Conservation (phyloP, 1,140 invertebrate species). For the Caenorhabditis brenneri region DNA sequence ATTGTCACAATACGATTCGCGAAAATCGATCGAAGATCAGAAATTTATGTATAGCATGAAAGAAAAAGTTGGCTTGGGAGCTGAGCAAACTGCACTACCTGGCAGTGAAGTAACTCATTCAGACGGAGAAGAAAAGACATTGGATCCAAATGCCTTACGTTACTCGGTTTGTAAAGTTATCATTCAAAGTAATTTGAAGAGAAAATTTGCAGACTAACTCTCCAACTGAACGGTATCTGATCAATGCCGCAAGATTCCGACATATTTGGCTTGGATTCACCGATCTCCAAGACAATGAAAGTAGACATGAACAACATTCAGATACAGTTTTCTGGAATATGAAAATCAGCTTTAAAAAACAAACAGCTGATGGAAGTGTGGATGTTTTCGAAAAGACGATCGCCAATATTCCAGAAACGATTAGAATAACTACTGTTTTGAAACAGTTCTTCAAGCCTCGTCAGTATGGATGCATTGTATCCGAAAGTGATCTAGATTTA, state of each 20-base stretch:
- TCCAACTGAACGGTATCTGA: background rate
- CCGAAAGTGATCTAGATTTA: slow-evolving; percentile 51
- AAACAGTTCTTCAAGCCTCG: slow-evolving; percentile 57
- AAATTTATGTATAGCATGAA: slow-evolving; percentile 8
- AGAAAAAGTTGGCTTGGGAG: background rate
- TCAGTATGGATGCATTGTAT: slow-evolving; percentile 54
- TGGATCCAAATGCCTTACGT: background rate
- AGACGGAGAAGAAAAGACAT: slow-evolving; percentile 8
- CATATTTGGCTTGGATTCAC: slow-evolving; percentile 29
- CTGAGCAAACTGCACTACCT: background rate
- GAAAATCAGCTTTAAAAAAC: slow-evolving; percentile 49
- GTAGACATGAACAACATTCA: slow-evolving; percentile 59
- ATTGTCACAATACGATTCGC: slow-evolving; percentile 1
- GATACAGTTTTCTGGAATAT: slow-evolving; percentile 57
- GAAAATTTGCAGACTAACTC: background rate
- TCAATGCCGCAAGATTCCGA: slow-evolving; percentile 13
- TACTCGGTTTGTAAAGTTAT: background rate
- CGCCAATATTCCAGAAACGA: slow-evolving; percentile 54
- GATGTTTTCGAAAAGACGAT: slow-evolving; percentile 47
- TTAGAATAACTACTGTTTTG: slow-evolving; percentile 49
- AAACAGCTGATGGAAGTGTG: background rate
- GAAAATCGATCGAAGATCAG: slow-evolving; percentile 21
- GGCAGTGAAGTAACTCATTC: background rate
- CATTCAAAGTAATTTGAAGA: background rate
- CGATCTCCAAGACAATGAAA: slow-evolving; percentile 17